Evolutionary conservation across 2,888 invertebrate genomes (phyloP).

Genomic region (Acleris laterana): DNA sequence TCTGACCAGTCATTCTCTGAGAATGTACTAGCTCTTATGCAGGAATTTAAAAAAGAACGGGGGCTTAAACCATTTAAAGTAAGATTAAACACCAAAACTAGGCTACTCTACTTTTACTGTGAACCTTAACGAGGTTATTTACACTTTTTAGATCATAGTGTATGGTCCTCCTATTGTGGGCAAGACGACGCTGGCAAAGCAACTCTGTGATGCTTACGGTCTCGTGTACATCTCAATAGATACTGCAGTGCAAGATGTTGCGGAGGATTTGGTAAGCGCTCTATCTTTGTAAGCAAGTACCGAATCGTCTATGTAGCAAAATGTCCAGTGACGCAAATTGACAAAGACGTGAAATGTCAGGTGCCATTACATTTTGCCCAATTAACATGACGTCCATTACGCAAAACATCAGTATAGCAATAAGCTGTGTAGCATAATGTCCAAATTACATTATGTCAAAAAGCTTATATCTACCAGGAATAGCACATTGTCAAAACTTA

Average conservation of each 20-base stretch:
- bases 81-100: slow-evolving; percentile 17
- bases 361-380: too few relatives aligned
- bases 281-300: too few relatives aligned
- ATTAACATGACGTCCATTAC: too few relatives aligned
- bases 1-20: slow-evolving; percentile 79
- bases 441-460: too few relatives aligned
- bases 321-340: too few relatives aligned
- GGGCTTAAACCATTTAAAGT: slow-evolving; percentile 84
- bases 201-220: slow-evolving; percentile 83
- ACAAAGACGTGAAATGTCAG: too few relatives aligned
- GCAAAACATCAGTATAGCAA: too few relatives aligned
- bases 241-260: slow-evolving; percentile 79
- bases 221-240: slow-evolving; percentile 82
- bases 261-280: slow-evolving; percentile 84
- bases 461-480: too few relatives aligned
- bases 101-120: too few relatives aligned
- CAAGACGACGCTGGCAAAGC: slow-evolving; percentile 85
- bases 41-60: slow-evolving; percentile 80
- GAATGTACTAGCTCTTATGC: slow-evolving; percentile 71
- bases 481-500: too few relatives aligned
- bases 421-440: too few relatives aligned
- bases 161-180: slow-evolving; percentile 88
- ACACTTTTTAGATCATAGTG: slow-evolving; percentile 68
- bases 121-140: background rate
- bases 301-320: too few relatives aligned